Percentiles rank a stretch among this genome's conserved stretches.
phyloP scores from a whole-genome alignment of 37 sponge, comb jelly and placozoan species.

The Bolinopsis microptera region DNA sequence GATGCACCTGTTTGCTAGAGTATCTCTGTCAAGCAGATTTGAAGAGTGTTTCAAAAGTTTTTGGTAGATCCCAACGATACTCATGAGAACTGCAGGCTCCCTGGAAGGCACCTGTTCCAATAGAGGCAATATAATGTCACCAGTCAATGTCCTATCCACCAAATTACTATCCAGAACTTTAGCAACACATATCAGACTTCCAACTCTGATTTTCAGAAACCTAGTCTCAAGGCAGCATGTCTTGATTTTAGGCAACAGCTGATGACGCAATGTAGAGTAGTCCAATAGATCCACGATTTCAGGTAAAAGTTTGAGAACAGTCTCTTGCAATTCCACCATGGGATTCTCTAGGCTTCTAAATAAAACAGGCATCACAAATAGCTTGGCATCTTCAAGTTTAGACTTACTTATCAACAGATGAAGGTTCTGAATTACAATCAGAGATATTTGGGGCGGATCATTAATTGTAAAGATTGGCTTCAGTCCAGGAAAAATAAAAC shows the following conservation, averaged over 20 bases:
- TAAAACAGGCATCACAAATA: neutral
- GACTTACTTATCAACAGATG: constrained; percentile 40
- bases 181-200: constrained; percentile 52
- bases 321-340: constrained; percentile 46
- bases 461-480: neutral
- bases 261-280: constrained; percentile 46
- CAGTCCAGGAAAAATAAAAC: constrained; percentile 10
- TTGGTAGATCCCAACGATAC: constrained; percentile 47
- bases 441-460: constrained; percentile 39
- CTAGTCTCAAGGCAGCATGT: constrained; percentile 45
- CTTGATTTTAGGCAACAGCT: constrained; percentile 44
- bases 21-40: constrained; percentile 5
- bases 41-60: constrained; percentile 35
- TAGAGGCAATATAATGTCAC: constrained; percentile 22
- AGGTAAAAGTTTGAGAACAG: constrained; percentile 32
- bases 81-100: constrained; percentile 61
- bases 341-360: constrained; percentile 34
- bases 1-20: constrained; percentile 16
- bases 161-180: constrained; percentile 35
- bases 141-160: neutral
- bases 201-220: constrained; percentile 36
- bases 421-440: constrained; percentile 41
- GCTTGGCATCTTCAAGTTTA: constrained; percentile 14
- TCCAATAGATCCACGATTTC: constrained; percentile 49
- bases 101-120: constrained; percentile 50